Evolutionary conservation across 2,797 vertebrate genomes (phyloP).

Genomic region (Thalassophryne amazonica): DNA sequence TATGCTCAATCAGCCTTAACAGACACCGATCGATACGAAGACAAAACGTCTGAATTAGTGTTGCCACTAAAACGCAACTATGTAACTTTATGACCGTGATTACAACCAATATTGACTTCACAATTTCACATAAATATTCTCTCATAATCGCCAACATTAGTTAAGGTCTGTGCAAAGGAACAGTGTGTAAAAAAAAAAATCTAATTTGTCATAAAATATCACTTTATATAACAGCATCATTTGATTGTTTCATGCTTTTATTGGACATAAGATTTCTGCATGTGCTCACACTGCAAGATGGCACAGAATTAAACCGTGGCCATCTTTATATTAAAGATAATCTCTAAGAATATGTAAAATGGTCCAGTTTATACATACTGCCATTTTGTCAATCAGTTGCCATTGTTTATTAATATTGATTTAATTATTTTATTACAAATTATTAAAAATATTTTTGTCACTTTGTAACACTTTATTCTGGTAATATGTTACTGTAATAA

Average conservation of each 20-base stretch:
- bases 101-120: constrained; percentile 60
- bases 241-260: neutral
- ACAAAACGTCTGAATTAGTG: constrained; percentile 49
- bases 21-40: constrained; percentile 56
- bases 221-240: neutral
- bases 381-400: too few relatives aligned
- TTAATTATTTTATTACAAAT: too few relatives aligned
- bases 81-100: constrained; percentile 67
- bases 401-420: too few relatives aligned
- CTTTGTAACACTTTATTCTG: too few relatives aligned
- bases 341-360: too few relatives aligned
- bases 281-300: neutral
- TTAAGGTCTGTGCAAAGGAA: constrained; percentile 25
- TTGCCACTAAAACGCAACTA: constrained; percentile 46
- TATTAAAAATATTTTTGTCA: too few relatives aligned
- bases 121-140: constrained; percentile 50
- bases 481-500: too few relatives aligned
- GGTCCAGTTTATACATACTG: too few relatives aligned
- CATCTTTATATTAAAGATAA: too few relatives aligned
- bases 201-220: neutral
- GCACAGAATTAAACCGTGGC: too few relatives aligned
- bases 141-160: constrained; percentile 49
- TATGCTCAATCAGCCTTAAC: constrained; percentile 62
- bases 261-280: neutral
- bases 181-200: neutral